A percentile compares a stretch with the other conserved stretches of the same genome.
Conservation (phyloP, 1,140 invertebrate genomes). For the Euwallacea fornicatus region DNA sequence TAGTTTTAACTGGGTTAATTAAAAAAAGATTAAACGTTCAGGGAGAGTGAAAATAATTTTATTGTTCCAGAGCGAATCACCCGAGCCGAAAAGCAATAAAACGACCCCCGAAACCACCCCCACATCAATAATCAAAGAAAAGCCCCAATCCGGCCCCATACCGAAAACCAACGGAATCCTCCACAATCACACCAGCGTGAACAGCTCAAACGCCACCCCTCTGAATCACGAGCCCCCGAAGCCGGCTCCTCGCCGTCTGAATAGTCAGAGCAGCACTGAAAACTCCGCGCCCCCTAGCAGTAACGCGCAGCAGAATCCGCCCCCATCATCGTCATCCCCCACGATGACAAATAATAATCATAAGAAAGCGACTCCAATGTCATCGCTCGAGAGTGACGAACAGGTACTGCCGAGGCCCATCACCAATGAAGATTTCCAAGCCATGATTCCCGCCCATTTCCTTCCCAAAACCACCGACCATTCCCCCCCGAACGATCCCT, state of each 20-base stretch:
- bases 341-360: slow-evolving; percentile 46
- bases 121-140: slow-evolving; percentile 18
- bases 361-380: slow-evolving; percentile 47
- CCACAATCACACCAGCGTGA: slow-evolving; percentile 18
- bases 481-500: slow-evolving; percentile 54
- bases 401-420: slow-evolving; percentile 73
- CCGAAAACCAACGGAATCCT: slow-evolving; percentile 46
- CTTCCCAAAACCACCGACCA: slow-evolving; percentile 54
- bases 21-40: too few relatives aligned
- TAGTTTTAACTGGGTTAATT: too few relatives aligned
- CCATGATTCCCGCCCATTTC: slow-evolving; percentile 90
- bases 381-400: slow-evolving; percentile 51
- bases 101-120: slow-evolving; percentile 22
- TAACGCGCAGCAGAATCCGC: slow-evolving; percentile 34
- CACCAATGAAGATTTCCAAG: slow-evolving; percentile 90
- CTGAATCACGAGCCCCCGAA: slow-evolving; percentile 45
- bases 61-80: slow-evolving; percentile 35
- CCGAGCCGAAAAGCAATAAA: slow-evolving; percentile 31
- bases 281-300: slow-evolving; percentile 50
- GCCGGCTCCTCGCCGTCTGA: slow-evolving; percentile 51
- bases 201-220: slow-evolving; percentile 8
- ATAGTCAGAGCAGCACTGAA: slow-evolving; percentile 30
- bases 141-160: neutral
- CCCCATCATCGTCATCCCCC: slow-evolving; percentile 17
- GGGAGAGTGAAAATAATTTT: neutral